These are phyloP conservation scores for human (Homo sapiens) DNA, from an alignment of 2,113 vertebrate species.

Conservation along the genomic window GRCh38 chr2:228331501-228332000, in stretches of 20 bases:
- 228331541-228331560: not conserved
- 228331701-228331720: not conserved
- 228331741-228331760: not conserved
- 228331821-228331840: not conserved
- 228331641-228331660: not conserved
- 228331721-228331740: not conserved
- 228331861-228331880: not conserved
- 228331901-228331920: not conserved
- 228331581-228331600: not conserved
- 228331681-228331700: not conserved
- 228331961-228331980: not conserved
- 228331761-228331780: not conserved
- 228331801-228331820: not conserved
- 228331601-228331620: not conserved
- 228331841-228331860: not conserved
- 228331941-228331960: not conserved
- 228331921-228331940: not conserved
- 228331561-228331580: not conserved
- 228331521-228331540: not conserved
- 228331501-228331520: not conserved
- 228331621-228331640: rapidly evolving
- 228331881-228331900: not conserved
- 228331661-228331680: not conserved
- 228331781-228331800: not conserved
- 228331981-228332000: too few species aligned